phyloP scores from a whole-genome alignment of 2,888 invertebrate species.

The Drosophila austrosaltans region DNA sequence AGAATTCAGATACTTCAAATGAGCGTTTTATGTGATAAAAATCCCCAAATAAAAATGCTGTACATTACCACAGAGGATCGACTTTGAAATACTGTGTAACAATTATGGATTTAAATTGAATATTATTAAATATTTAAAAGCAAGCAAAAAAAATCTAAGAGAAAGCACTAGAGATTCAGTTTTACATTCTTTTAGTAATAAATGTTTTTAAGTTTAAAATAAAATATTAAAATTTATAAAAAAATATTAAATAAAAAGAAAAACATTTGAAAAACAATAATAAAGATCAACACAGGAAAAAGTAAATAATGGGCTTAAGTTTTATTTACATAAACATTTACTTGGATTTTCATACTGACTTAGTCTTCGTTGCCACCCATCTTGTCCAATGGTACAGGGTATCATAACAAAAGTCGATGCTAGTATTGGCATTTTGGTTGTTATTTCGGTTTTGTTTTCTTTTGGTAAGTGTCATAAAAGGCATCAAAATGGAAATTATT shows the following conservation, averaged over 20 bases:
- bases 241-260: too few species aligned
- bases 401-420: constrained; percentile 48
- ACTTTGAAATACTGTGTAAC: not conserved
- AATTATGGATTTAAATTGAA: not conserved
- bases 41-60: constrained; percentile 14
- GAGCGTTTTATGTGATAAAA: constrained; percentile 57
- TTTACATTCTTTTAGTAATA: too few species aligned
- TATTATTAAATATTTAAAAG: too few species aligned
- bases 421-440: constrained; percentile 5
- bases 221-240: too few species aligned
- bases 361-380: not conserved
- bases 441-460: constrained; percentile 24
- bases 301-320: too few species aligned
- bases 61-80: not conserved
- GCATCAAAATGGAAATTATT: constrained; percentile 74
- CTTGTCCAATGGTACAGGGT: not conserved
- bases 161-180: not conserved
- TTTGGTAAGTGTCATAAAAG: constrained; percentile 71
- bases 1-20: constrained; percentile 49
- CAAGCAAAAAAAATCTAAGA: too few species aligned
- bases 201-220: too few species aligned
- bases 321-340: too few species aligned
- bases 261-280: too few species aligned
- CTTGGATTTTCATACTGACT: too few species aligned
- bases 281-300: too few species aligned